These are phyloP conservation scores for Pararge aegeria DNA, from an alignment of 1,140 invertebrate species.

Conservation along the genomic window DNA sequence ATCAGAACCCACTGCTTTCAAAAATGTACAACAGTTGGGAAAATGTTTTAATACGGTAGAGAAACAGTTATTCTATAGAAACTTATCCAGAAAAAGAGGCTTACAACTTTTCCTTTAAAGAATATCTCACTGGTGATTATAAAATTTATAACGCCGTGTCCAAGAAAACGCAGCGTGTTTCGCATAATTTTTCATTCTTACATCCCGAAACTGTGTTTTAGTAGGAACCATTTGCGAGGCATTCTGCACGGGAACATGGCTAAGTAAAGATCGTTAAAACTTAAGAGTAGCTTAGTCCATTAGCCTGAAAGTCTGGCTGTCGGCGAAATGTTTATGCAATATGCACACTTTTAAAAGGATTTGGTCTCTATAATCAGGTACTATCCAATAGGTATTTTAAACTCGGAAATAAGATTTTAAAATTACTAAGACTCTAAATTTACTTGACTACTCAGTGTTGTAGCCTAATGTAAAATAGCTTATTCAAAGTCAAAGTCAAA, in stretches of 20 bases:
- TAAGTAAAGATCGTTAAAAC: constrained; percentile 66
- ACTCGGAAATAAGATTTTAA: background rate
- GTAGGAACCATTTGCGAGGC: constrained; percentile 46
- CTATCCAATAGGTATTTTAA: background rate
- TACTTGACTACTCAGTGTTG: too few species aligned
- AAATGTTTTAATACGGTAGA: too few species aligned
- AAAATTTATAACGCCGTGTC: too few species aligned
- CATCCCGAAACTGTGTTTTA: constrained; percentile 14
- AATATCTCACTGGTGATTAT: too few species aligned
- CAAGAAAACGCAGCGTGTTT: background rate
- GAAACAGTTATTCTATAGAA: too few species aligned
- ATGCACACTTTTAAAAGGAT: constrained; percentile 23
- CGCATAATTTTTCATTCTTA: constrained; percentile 17
- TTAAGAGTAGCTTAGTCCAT: constrained; percentile 64
- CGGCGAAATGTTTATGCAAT: constrained; percentile 41
- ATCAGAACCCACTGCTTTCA: too few species aligned
- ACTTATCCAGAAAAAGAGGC: too few species aligned
- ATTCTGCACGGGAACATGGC: constrained; percentile 59
- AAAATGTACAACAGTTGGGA: too few species aligned
- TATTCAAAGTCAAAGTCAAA: too few species aligned
- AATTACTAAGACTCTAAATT: too few species aligned
- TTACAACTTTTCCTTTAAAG: too few species aligned
- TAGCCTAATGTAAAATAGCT: too few species aligned
- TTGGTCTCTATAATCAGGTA: background rate
- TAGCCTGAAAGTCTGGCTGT: constrained; percentile 46